Base-by-base conservation (phyloP, 2,113 vertebrate genomes). In the Coreoperca whiteheadi region DNA sequence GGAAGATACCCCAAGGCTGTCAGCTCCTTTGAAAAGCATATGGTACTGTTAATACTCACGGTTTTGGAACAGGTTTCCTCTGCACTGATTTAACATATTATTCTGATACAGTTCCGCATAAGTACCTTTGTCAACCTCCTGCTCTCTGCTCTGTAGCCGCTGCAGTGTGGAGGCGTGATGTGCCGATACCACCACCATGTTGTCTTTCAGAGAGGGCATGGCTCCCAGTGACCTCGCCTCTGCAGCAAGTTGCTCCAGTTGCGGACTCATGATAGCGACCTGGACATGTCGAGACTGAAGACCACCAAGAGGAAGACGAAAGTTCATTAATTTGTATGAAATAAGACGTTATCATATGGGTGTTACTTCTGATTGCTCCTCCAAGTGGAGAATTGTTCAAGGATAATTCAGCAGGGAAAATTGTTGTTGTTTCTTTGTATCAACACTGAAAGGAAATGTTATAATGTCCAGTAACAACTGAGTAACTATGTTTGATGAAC, bases 61-160 rank as follows among this genome's bases (percentile, higher is more conserved):
- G 32, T 63, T 81, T 48, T 21, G 10, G 4, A 68, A 10, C 34
- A 39, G 11, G 30, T 56, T 72, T 21, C 1, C 71, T 80, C 25
- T 34, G 30, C n/a, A 21, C 20, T 56, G 18, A 54, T 41, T 71
- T 51, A 23, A 21, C 14, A 53, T 53, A 68, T 50, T 6, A 70
- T 68, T 72, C 54, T 25, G 23, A 46, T 50, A 7, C 3, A 6
- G 34, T 73, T 74, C 21, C 41, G 30, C 57, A 30, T 37, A 25
- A 41, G 70, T 92, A 98, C 97, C 97, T 78, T 91, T 88, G 65
- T 93, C 93, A 61, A 96, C 82, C 70, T 95, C 94, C 15, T 93
- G 92, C 10, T 94, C 93, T 80, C 21, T 8, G 68, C 77, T 90
- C 75, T 97, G 96, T 23, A 98, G 86, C 71, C 90, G 94, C 93